Conservation (phyloP, 2,888 invertebrate genomes). For the Heliothis peltigera region DNA sequence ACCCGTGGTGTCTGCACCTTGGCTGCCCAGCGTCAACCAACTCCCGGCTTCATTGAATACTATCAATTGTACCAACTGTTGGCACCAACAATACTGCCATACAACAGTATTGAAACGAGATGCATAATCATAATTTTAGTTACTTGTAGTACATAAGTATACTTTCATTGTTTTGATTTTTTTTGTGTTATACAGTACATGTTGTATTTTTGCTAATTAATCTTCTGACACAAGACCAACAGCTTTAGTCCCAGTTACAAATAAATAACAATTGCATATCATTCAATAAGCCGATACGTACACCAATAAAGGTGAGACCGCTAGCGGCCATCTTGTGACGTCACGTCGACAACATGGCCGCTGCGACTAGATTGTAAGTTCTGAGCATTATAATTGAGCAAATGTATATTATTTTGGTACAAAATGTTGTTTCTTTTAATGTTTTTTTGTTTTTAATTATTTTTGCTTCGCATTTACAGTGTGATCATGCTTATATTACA, state of each 20-base stretch:
- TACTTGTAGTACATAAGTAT: conserved; percentile 9
- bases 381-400: conserved; percentile 80
- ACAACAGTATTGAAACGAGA: conserved; percentile 30
- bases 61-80: conserved; percentile 47
- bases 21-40: conserved; percentile 66
- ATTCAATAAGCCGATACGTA: conserved; percentile 72
- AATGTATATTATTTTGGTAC: conserved; percentile 82
- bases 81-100: conserved; percentile 30
- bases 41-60: conserved; percentile 63
- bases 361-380: conserved; percentile 83
- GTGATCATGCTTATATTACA: conserved; percentile 88
- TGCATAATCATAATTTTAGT: conserved; percentile 24
- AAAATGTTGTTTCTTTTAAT: conserved; percentile 81
- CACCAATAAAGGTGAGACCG: conserved; percentile 74
- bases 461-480: conserved; percentile 89
- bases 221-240: conserved; percentile 45
- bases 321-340: conserved; percentile 82
- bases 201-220: conserved; percentile 38
- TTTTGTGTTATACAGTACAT: conserved; percentile 36
- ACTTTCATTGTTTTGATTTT: conserved; percentile 8
- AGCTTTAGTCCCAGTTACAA: conserved; percentile 10
- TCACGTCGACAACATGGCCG: conserved; percentile 80
- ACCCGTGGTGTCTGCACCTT: conserved; percentile 71
- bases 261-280: conserved; percentile 57
- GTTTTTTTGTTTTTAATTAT: conserved; percentile 73